Conservation (phyloP, 1,140 invertebrate species). For the Oscheius sp. region DNA sequence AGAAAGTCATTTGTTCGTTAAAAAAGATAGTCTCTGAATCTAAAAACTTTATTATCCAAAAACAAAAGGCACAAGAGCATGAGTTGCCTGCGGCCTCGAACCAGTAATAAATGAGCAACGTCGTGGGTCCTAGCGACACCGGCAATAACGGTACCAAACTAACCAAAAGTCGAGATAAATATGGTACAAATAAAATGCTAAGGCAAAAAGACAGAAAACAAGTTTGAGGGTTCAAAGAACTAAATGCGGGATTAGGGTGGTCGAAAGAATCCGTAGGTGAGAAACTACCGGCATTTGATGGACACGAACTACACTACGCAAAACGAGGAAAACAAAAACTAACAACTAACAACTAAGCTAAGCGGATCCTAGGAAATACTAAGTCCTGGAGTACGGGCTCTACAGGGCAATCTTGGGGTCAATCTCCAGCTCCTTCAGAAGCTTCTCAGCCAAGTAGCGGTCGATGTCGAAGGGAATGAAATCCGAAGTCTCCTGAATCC, state of each 20-base stretch:
- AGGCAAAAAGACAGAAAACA: background rate
- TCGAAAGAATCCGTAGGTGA: constrained; percentile 6
- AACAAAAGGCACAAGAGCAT: too few species aligned
- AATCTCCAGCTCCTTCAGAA: constrained; percentile 8
- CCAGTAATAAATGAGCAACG: too few species aligned
- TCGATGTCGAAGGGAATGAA: constrained; percentile 13
- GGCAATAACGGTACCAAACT: constrained; percentile 8
- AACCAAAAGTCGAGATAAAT: too few species aligned
- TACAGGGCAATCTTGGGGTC: constrained; percentile 9
- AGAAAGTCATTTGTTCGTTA: too few species aligned
- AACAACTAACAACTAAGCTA: background rate
- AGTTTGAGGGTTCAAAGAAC: background rate
- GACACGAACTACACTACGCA: background rate
- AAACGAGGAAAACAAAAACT: background rate
- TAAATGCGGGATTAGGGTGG: background rate
- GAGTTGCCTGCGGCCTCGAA: too few species aligned
- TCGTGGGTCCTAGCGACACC: too few species aligned
- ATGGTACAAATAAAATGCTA: background rate
- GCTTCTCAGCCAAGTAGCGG: constrained; percentile 1
- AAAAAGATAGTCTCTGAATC: too few species aligned
- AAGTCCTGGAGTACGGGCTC: background rate
- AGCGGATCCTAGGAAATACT: background rate
- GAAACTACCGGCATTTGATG: background rate
- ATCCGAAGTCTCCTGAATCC: constrained; percentile 5
- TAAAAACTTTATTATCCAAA: too few species aligned